phyloP scores from a whole-genome alignment of 2,888 invertebrate species.

The Apotomis capreana region DNA sequence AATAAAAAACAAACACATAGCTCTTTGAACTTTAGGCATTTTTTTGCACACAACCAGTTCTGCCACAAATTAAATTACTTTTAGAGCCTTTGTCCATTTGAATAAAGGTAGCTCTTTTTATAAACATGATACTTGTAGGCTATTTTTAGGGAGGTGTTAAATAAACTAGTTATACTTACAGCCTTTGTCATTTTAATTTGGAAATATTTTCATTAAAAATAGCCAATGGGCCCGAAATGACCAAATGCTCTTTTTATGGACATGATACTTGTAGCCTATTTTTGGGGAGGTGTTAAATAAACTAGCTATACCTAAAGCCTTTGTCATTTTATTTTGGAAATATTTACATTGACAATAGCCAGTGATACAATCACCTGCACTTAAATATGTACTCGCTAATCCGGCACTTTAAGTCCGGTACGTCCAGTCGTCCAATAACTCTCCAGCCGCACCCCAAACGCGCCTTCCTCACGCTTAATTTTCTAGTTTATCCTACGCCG shows the following conservation, averaged over 20 bases:
- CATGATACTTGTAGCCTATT: conserved; percentile 18
- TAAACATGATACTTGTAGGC: conserved; percentile 19
- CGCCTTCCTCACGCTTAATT: too few species aligned
- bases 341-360: too few species aligned
- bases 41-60: conserved; percentile 62
- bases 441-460: too few species aligned
- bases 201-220: too few species aligned
- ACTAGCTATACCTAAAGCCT: neutral
- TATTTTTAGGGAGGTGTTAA: conserved; percentile 1
- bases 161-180: neutral
- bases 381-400: too few species aligned
- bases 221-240: too few species aligned
- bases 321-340: too few species aligned
- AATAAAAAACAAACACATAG: conserved; percentile 64
- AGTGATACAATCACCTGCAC: too few species aligned
- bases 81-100: conserved; percentile 54
- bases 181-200: too few species aligned
- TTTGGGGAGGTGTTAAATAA: neutral
- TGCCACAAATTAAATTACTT: conserved; percentile 60
- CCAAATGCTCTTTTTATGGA: conserved; percentile 21
- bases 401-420: too few species aligned
- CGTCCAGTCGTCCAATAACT: too few species aligned
- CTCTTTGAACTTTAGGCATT: conserved; percentile 69
- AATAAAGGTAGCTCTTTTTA: conserved; percentile 46
- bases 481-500: too few species aligned